Evolutionary conservation across 2,888 invertebrate genomes (phyloP), one percentile per base, ranked within the genome.

Genomic region (Lissonota sp.): DNA sequence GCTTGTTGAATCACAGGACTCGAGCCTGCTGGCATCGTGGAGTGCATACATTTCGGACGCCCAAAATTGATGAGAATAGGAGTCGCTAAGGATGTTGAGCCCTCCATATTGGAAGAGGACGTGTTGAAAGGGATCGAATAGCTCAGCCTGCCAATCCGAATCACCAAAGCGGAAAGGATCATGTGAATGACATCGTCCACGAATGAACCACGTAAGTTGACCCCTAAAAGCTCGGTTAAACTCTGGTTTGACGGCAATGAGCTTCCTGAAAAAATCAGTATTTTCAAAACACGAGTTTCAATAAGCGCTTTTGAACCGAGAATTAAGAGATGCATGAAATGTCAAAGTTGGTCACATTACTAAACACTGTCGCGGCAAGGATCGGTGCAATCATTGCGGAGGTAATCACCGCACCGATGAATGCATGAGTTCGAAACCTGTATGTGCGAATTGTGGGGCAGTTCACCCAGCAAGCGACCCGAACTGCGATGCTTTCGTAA

Each of bases 401-500:
- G 57, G 39, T 5, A 39, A 46, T 14, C 57, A 76, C 55, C 10
- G 5, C 6, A 12, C n/a, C 8, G 14, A 8, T 3, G 53, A 49
- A 5, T 75, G 67, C 8, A n/a, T 12, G 4, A 69, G 53, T 8
- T 7, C 6, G 0, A 40, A 14, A 3, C 6, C 39, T 1, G 6
- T n/a, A 1, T 75, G 67, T 10, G 60, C 37, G 10, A 66, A 76
- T 44, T 76, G 76, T 10, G 70, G 44, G 8, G 55, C 55, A 8
- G 40, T 7, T 1, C 76, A 76, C 55, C 10, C 14, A 10, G 70
- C 70, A 4, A 39, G 8, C 6, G 69, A 69, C 5, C 44, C 39
- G 5, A 53, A 39, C 8, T 76, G 76, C 44, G n/a, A 42, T 0
- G 14, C 14, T 0, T 37, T 67, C 1, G 6, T 67, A 1, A 76